Percentiles rank a stretch among this genome's conserved stretches.
phyloP scores from a whole-genome alignment of 2,113 vertebrate genomes.

The Nothocercus nigrocapillus region DNA sequence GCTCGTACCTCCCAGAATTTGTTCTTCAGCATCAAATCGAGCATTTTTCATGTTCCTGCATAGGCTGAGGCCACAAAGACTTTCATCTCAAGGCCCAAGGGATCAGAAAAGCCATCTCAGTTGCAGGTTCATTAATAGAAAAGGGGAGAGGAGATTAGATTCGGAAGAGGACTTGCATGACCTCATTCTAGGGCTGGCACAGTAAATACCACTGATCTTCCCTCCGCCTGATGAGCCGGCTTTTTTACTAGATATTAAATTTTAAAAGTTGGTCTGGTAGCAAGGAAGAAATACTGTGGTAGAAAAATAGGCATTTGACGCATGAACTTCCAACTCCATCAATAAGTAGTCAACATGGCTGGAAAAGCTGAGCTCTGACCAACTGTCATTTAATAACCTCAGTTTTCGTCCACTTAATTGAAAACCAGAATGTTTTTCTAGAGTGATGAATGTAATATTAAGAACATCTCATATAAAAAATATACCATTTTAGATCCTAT shows the following conservation, averaged over 20 bases:
- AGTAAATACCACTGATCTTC: not conserved
- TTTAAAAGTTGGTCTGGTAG: not conserved
- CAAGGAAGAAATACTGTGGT: not conserved
- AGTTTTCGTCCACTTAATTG: not conserved
- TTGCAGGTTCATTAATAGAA: not conserved
- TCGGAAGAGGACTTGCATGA: not conserved
- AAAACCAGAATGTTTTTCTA: not conserved
- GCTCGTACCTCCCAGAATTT: not conserved
- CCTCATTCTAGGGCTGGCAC: not conserved
- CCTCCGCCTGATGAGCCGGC: rapidly evolving
- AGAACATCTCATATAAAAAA: not conserved
- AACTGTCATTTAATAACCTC: not conserved
- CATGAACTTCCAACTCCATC: not conserved
- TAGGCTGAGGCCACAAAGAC: not conserved
- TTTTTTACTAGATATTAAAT: not conserved
- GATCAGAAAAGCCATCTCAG: not conserved
- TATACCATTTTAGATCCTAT: not conserved
- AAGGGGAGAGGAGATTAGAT: not conserved
- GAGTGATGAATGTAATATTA: not conserved
- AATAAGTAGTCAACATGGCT: not conserved
- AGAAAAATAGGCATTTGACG: not conserved
- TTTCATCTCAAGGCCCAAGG: not conserved
- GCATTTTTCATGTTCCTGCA: not conserved
- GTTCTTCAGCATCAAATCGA: not conserved
- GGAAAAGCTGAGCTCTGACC: not conserved